Evolutionary conservation across 2,113 vertebrate genomes (phyloP), one percentile per base, ranked within the genome.

Genomic region (Accipiter virgatus): DNA sequence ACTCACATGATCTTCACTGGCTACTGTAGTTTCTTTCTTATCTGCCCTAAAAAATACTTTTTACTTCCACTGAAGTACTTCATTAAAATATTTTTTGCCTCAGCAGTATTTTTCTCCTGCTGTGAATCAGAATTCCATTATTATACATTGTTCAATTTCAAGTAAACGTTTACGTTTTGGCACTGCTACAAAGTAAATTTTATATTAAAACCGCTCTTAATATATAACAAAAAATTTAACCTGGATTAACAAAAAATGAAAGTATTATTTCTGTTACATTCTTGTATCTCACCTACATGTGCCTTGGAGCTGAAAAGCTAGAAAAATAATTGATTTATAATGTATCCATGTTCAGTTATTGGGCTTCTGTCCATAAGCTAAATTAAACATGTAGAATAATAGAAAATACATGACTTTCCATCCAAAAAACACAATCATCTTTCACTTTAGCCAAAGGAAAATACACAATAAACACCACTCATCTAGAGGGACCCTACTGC

Each of bases 331-430:
- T 79, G 47, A 50, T 95, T 84, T 87, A 75, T 62, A 80, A 65
- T 23, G 31, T 61, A 90, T 29, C 27, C 27, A 26, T 56, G 15
- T 81, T 79, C 32, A 40, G 17, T 75, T 93, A 66, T 53, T 89
- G 66, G 73, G 65, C 59, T 86, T 86, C 73, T 89, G 71, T 89
- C 81, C 91, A 93, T 50, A 13, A 95, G 42, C 31, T 95, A 75
- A 94, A 86, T 95, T 85, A 93, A 74, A 93, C 21, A 75, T 65
- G 40, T 45, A 89, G 43, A 75, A 79, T 93, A 97, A 79, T 42
- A 84, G 62, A 91, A 82, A 86, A 72, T 73, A 95, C 52, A 61
- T 84, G 73, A 80, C 50, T 81, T 95, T 81, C 75, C 55, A 81
- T 86, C 45, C 34, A 84, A 58, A 68, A 81, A 47, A 2, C 16